These are phyloP conservation scores for Bungarus multicinctus DNA, from an alignment of 2,113 vertebrate genomes.

Conservation along the genomic window DNA sequence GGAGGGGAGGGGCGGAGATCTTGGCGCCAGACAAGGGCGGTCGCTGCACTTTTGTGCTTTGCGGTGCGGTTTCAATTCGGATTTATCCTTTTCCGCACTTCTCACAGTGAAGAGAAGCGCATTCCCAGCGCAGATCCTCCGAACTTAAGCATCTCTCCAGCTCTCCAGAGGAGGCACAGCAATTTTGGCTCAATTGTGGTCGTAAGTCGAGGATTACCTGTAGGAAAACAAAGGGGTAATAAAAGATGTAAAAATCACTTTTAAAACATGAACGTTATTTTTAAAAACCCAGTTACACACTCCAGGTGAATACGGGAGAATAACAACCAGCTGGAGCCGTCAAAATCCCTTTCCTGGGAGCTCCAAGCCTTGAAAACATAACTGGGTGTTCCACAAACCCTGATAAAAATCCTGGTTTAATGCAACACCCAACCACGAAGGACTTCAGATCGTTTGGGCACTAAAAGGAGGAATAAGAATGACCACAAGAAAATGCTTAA, in stretches of 20 bases:
- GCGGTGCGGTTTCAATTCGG: not conserved
- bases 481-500: not conserved
- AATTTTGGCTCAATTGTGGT: not conserved
- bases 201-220: not conserved
- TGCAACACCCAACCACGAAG: not conserved
- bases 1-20: not conserved
- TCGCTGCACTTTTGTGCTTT: not conserved
- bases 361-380: not conserved
- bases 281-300: not conserved
- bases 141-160: too few relatives aligned
- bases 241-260: not conserved
- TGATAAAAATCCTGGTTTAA: not conserved
- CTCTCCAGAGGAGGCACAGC: not conserved
- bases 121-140: too few relatives aligned
- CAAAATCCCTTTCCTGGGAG: not conserved
- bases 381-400: not conserved
- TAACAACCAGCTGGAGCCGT: not conserved
- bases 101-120: not conserved
- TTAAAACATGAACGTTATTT: not conserved
- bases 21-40: not conserved
- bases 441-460: not conserved
- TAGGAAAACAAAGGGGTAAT: not conserved
- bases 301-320: too few relatives aligned
- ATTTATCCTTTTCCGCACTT: not conserved
- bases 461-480: not conserved